phyloP scores from a whole-genome alignment of 1,140 invertebrate genomes.

The Thaumatotibia leucotreta region DNA sequence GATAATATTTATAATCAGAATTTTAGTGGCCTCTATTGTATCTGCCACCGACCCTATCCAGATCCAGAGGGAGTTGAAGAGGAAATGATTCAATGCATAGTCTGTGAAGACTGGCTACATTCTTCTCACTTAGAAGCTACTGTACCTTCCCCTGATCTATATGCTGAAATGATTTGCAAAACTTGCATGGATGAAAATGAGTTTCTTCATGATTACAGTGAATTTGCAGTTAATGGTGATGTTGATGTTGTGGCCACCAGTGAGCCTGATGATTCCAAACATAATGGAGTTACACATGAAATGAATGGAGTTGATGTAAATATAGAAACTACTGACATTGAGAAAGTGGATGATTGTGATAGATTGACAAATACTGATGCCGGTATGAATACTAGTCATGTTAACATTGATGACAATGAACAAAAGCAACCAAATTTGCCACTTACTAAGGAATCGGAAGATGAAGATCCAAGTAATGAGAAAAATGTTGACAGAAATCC shows the following conservation, averaged over 20 bases:
- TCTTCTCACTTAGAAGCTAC: slow-evolving; percentile 84
- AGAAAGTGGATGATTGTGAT: not conserved
- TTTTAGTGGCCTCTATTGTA: slow-evolving; percentile 95
- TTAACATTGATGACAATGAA: not conserved
- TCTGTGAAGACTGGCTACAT: slow-evolving; percentile 99
- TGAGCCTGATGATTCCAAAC: slow-evolving; percentile 2
- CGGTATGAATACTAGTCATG: not conserved
- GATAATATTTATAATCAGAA: slow-evolving; percentile 96
- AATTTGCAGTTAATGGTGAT: slow-evolving; percentile 54
- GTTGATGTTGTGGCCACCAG: slow-evolving; percentile 27
- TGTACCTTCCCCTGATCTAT: slow-evolving; percentile 79
- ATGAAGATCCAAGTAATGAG: not conserved
- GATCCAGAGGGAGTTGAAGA: slow-evolving; percentile 91
- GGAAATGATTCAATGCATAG: slow-evolving; percentile 97
- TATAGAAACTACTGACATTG: slow-evolving; percentile 15
- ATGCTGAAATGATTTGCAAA: slow-evolving; percentile 88
- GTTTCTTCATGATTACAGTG: slow-evolving; percentile 86
- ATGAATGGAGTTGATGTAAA: slow-evolving; percentile 16
- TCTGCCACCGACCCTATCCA: slow-evolving; percentile 95
- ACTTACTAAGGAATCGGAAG: not conserved
- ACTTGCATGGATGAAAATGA: slow-evolving; percentile 84
- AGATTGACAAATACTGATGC: not conserved
- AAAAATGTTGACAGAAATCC: slow-evolving; percentile 15
- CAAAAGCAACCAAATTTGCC: not conserved
- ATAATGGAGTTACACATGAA: slow-evolving; percentile 19